A percentile compares a stretch with the other conserved stretches of the same genome.
phyloP scores from a whole-genome alignment of 2,113 vertebrate species.

The Cisticola juncidis region DNA sequence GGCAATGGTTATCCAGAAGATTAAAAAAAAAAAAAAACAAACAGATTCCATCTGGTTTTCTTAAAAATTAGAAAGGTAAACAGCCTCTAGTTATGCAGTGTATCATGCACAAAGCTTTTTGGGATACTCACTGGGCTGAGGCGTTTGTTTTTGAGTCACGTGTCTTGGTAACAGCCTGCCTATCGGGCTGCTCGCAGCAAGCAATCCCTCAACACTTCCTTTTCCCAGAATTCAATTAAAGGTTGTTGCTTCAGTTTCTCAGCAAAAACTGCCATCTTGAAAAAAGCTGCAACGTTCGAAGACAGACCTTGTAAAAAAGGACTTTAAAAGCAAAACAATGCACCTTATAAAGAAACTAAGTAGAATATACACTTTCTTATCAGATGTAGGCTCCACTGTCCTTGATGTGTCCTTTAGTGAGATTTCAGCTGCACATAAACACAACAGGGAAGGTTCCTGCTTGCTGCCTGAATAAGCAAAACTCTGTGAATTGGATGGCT shows the following conservation, averaged over 20 bases:
- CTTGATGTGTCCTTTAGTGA: background rate
- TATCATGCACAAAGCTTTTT: background rate
- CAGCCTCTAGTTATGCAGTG: background rate
- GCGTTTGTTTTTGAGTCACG: background rate
- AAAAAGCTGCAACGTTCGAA: background rate
- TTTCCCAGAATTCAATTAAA: conserved; percentile 18
- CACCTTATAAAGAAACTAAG: background rate
- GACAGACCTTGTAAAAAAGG: background rate
- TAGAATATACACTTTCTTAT: background rate
- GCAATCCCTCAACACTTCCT: background rate
- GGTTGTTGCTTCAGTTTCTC: background rate
- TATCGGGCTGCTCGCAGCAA: background rate
- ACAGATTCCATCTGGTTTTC: conserved; percentile 18
- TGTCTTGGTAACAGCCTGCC: conserved; percentile 44
- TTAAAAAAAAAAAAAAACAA: no score
- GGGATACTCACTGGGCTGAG: conserved; percentile 2
- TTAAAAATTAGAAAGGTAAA: conserved; percentile 53
- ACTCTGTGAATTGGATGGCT: background rate
- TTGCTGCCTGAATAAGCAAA: background rate
- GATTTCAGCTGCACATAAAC: background rate
- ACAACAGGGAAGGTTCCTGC: background rate
- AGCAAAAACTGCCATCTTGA: background rate
- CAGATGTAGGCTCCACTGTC: background rate
- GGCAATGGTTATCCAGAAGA: background rate
- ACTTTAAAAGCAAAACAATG: background rate